Conservation (phyloP, 2,113 vertebrate genomes). For the Carassius carassius region DNA sequence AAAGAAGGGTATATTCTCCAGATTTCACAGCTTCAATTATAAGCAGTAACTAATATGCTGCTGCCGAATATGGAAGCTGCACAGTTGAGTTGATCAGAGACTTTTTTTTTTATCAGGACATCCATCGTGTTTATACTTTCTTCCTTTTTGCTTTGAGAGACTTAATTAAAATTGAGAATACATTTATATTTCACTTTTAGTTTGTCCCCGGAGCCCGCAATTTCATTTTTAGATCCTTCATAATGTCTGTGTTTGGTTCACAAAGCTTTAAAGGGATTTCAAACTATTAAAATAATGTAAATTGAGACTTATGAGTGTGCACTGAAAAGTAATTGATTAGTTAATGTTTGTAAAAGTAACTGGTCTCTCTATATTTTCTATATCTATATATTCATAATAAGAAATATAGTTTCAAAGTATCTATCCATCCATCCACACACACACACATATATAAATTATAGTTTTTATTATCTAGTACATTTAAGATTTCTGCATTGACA, state of each 20-base stretch:
- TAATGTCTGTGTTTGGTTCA: background rate
- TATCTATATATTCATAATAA: background rate
- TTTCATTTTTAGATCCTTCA: conserved; percentile 4
- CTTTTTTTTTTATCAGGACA: conserved; percentile 5
- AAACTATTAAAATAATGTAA: background rate
- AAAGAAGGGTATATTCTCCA: background rate
- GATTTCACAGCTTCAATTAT: conserved; percentile 1
- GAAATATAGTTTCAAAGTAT: no score
- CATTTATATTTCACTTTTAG: background rate
- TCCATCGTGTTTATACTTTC: conserved; percentile 2
- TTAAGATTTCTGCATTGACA: no score
- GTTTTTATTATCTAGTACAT: no score
- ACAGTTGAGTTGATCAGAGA: conserved; percentile 19
- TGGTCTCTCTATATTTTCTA: background rate
- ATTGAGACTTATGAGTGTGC: background rate
- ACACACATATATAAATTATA: no score
- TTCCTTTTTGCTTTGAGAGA: conserved; percentile 3
- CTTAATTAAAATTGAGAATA: conserved; percentile 21
- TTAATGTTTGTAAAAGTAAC: background rate
- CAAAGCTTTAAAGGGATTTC: background rate
- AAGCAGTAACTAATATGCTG: conserved; percentile 13
- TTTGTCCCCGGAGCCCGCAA: background rate
- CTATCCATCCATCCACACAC: no score
- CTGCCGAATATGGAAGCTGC: conserved; percentile 8
- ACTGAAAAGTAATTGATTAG: background rate